Conservation (phyloP, 2,888 invertebrate genomes). For the Colletes collaris region DNA sequence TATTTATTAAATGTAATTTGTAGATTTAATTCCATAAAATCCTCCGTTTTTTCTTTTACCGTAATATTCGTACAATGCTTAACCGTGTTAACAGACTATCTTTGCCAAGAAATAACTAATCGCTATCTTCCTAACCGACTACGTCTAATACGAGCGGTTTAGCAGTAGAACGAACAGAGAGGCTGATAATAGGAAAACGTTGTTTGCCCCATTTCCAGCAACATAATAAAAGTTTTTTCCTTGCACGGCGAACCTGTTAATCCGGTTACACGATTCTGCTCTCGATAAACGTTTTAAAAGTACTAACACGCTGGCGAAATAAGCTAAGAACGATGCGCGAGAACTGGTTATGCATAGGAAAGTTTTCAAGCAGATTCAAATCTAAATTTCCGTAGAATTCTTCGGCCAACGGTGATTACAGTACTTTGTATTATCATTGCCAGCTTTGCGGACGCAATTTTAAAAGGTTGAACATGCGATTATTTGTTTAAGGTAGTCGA, state of each 20-base stretch:
- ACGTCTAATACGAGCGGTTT: not conserved
- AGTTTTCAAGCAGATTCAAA: slow-evolving; percentile 35
- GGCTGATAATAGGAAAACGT: slow-evolving; percentile 11
- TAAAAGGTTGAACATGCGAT: slow-evolving; percentile 9
- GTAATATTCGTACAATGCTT: too few relatives aligned
- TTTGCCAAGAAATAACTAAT: not conserved
- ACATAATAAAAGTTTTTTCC: slow-evolving; percentile 26
- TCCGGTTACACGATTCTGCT: slow-evolving; percentile 33
- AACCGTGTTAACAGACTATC: too few relatives aligned
- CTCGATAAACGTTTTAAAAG: slow-evolving; percentile 39
- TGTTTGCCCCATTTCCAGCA: slow-evolving; percentile 16
- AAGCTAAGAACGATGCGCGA: slow-evolving; percentile 19
- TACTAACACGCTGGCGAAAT: slow-evolving; percentile 25
- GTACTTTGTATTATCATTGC: slow-evolving; percentile 26
- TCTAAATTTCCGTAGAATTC: slow-evolving; percentile 20
- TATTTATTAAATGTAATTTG: too few relatives aligned
- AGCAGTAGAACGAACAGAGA: not conserved
- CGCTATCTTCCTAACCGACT: not conserved
- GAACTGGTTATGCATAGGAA: not conserved
- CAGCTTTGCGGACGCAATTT: slow-evolving; percentile 28
- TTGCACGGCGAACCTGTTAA: slow-evolving; percentile 27
- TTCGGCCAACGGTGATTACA: slow-evolving; percentile 20
- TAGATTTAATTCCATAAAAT: too few relatives aligned
- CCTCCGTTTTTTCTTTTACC: too few relatives aligned
- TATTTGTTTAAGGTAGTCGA: slow-evolving; percentile 19